Evolutionary conservation across 1,140 invertebrate genomes (phyloP).

Genomic region (Ectropis grisescens): DNA sequence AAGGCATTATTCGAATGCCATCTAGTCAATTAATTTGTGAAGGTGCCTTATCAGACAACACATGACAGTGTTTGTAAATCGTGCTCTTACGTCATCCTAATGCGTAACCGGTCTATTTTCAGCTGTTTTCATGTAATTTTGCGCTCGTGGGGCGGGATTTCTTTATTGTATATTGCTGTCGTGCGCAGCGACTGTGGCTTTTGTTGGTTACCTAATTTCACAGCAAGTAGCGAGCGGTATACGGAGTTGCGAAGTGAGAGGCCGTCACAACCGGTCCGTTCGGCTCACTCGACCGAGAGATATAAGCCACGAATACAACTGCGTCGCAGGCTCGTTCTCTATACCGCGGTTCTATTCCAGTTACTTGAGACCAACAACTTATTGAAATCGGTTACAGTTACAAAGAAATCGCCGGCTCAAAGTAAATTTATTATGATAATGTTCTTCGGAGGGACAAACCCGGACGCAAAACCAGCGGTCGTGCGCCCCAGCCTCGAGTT

Average conservation of each 20-base stretch:
- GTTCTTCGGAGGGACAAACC: constrained; percentile 37
- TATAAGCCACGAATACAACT: constrained; percentile 39
- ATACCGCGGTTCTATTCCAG: no score
- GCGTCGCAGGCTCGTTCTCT: constrained; percentile 22
- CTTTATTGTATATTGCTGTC: constrained; percentile 42
- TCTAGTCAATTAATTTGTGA: constrained; percentile 19
- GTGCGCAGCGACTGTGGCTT: constrained; percentile 45
- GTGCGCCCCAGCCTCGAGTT: constrained; percentile 50
- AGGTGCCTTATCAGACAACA: constrained; percentile 14
- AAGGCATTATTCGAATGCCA: constrained; percentile 46
- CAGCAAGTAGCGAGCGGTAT: constrained; percentile 54
- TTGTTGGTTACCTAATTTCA: constrained; percentile 67
- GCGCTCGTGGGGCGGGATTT: constrained; percentile 28
- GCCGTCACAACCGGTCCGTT: constrained; percentile 58
- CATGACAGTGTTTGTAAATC: constrained; percentile 11
- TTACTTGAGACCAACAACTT: no score
- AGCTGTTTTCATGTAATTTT: constrained; percentile 27
- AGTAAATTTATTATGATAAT: constrained; percentile 24
- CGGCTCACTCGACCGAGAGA: constrained; percentile 46
- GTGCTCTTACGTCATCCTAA: constrained; percentile 25
- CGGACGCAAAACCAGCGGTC: constrained; percentile 51
- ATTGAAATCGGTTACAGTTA: no score
- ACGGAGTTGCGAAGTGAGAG: constrained; percentile 64
- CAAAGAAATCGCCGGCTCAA: no score
- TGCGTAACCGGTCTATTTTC: constrained; percentile 17